Percentiles rank a stretch among this genome's conserved stretches.
phyloP scores from a whole-genome alignment of 2,888 invertebrate species.

The Melinaea marsaeus region DNA sequence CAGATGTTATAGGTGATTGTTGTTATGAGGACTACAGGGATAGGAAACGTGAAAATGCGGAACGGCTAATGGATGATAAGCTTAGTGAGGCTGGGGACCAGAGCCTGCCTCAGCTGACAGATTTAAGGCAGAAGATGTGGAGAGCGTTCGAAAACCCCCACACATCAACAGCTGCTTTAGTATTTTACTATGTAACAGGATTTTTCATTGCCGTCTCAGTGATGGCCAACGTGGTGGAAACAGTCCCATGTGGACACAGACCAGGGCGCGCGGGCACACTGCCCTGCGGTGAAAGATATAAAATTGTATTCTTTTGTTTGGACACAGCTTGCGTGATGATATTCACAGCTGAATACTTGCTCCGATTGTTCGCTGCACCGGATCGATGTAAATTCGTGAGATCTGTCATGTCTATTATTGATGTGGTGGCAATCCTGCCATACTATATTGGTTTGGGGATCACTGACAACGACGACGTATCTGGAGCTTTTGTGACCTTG shows the following conservation, averaged over 20 bases:
- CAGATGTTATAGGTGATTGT: conserved; percentile 97
- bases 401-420: conserved; percentile 99
- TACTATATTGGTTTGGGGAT: conserved; percentile 99
- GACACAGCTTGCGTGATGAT: conserved; percentile 99
- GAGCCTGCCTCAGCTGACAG: conserved; percentile 90
- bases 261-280: conserved; percentile 91
- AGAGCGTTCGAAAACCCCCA: conserved; percentile 99
- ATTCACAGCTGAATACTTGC: conserved; percentile 98
- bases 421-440: conserved; percentile 99
- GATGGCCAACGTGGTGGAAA: conserved; percentile 99
- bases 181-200: conserved; percentile 99
- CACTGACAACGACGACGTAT: conserved; percentile 98
- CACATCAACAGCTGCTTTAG: conserved; percentile 98
- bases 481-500: conserved; percentile 98
- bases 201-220: conserved; percentile 99
- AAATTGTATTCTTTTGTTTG: conserved; percentile 98
- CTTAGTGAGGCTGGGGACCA: conserved; percentile 95
- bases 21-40: conserved; percentile 99
- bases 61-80: conserved; percentile 98
- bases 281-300: conserved; percentile 98
- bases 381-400: conserved; percentile 98
- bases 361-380: conserved; percentile 98
- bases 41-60: conserved; percentile 98
- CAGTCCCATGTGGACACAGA: conserved; percentile 94
- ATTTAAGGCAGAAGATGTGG: conserved; percentile 98